Base-by-base conservation (phyloP, 2,888 invertebrate species). In the Aspidiotus rigidus region DNA sequence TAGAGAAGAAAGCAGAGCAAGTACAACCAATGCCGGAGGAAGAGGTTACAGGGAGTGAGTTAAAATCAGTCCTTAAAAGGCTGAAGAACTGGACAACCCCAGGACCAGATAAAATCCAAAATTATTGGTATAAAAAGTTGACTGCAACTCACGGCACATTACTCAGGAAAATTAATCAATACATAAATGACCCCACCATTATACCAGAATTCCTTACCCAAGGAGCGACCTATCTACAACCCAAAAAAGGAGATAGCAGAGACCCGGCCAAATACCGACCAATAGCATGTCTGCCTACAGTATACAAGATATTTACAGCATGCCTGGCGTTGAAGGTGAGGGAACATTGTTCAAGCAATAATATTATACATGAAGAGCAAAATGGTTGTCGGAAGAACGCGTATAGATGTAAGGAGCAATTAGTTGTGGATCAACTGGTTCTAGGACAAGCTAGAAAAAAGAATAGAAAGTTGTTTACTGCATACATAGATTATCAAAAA, bases 21-120 rank as follows among this genome's bases (percentile, higher is more conserved):
- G n/a, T 49, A 49, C 49, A 49, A n/a, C n/a, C 49, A 49, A 49
- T n/a, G n/a, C 10, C n/a, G 10, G 49, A 49, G n/a, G 49, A 11
- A 49, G 49, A 49, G n/a, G n/a, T 49, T 13, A 49, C 49, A 13
- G 49, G 11, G 13, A 57, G 11, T 28, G 64, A 64, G n/a, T 17
- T 64, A 17, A 56, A 7, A 17, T 11, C 13, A 15, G 56, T 64
- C n/a, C n/a, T 64, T 2, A 56, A 64, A 16, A 55, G 15, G n/a
- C 8, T 59, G 17, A 61, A 69, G n/a, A 71, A 71, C 49, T 71
- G 71, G 71, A 71, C 70, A 71, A 57, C 62, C 13, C 71, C 69
- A 1, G 71, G 71, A 9, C 28, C 28, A 7, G 71, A 71, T 57
- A 17, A 54, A 40, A 44, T 71, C n/a, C 71, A 71, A 39, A 71